These are phyloP conservation scores for Synergus umbraculus DNA, from an alignment of 2,888 invertebrate species.

Conservation along the genomic window DNA sequence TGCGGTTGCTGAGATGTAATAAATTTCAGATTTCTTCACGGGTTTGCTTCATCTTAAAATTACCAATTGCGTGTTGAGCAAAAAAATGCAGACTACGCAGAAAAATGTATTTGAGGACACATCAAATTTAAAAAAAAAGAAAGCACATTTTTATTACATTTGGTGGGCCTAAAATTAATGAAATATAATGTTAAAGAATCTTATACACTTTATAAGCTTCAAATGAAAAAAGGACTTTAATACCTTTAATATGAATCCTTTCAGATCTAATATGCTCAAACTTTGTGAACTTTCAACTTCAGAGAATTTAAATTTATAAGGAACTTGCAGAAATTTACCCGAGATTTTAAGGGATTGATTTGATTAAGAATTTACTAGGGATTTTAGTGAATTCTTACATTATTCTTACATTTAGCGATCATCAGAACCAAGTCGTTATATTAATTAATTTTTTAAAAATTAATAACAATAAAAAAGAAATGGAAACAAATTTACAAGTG, in stretches of 20 bases:
- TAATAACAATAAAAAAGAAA: no score
- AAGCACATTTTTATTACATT: background rate
- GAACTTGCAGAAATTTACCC: no score
- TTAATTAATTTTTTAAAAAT: no score
- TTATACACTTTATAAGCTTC: conserved; percentile 8
- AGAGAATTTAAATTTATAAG: background rate
- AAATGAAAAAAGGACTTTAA: background rate
- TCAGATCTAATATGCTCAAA: conserved; percentile 40
- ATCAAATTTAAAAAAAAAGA: background rate
- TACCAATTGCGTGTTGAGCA: conserved; percentile 20
- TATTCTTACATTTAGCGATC: no score
- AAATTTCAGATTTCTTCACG: conserved; percentile 31
- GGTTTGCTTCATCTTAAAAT: conserved; percentile 28
- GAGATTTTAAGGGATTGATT: no score
- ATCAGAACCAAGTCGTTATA: no score
- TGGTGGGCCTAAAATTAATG: no score
- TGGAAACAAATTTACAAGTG: no score
- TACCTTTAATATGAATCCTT: conserved; percentile 26
- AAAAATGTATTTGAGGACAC: background rate
- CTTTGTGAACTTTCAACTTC: conserved; percentile 20
- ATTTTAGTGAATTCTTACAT: no score
- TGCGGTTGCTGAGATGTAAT: conserved; percentile 19
- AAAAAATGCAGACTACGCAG: conserved; percentile 15
- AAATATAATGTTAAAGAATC: background rate
- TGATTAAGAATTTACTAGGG: no score